Percentiles rank a stretch among this genome's conserved stretches.
These are phyloP conservation scores for Triplophysa dalaica DNA, from an alignment of 2,113 vertebrate genomes.

Conservation along the genomic window DNA sequence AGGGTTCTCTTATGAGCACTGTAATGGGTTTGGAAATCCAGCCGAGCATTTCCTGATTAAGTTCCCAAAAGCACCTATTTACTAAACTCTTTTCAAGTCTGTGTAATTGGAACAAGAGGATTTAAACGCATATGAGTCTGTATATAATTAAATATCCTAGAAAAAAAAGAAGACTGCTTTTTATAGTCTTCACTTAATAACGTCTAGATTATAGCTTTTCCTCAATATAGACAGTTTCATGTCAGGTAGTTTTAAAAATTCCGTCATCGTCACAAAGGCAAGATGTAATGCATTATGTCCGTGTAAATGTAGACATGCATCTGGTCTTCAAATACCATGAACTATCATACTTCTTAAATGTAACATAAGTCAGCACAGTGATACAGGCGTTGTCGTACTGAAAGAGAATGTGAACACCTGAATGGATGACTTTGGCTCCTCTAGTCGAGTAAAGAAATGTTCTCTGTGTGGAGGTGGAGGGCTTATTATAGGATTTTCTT, in stretches of 20 bases:
- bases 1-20: not conserved
- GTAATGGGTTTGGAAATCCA: slow-evolving; percentile 17
- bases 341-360: not conserved
- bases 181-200: not conserved
- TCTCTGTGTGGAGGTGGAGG: not conserved
- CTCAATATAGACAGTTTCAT: not conserved
- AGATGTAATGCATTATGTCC: not conserved
- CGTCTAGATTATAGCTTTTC: not conserved
- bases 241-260: not conserved
- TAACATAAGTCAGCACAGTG: not conserved
- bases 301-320: not conserved
- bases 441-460: slow-evolving; percentile 5
- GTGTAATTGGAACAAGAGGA: slow-evolving; percentile 11
- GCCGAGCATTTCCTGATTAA: slow-evolving; percentile 7
- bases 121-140: not conserved
- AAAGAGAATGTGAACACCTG: not conserved
- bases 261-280: not conserved
- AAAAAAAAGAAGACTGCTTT: not conserved
- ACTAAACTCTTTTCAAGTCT: slow-evolving; percentile 12
- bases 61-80: slow-evolving; percentile 12
- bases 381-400: not conserved
- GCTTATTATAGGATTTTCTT: slow-evolving; percentile 28
- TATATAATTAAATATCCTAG: not conserved
- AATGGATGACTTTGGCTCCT: slow-evolving; percentile 4
- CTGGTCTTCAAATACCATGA: not conserved